Conservation (phyloP, 2,113 vertebrate genomes). For the Eurypyga helias region DNA sequence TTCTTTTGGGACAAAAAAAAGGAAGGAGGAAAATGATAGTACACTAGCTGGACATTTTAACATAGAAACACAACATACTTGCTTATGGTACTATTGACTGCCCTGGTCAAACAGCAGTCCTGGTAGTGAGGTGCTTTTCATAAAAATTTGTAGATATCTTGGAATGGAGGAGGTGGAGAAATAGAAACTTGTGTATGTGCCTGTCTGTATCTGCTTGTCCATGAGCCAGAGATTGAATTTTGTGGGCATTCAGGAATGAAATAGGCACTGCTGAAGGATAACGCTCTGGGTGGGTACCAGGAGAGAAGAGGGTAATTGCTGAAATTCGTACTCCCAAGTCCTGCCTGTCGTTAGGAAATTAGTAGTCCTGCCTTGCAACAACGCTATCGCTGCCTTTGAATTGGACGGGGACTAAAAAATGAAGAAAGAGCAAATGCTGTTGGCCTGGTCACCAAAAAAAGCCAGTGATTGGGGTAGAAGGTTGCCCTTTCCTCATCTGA, state of each 20-base stretch:
- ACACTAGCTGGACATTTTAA: neutral
- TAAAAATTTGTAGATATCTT: neutral
- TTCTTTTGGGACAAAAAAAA: neutral
- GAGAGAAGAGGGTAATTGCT: neutral
- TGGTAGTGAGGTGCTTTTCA: neutral
- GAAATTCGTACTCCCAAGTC: neutral
- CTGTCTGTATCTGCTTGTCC: neutral
- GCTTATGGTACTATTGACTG: rapidly evolving
- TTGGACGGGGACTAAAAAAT: neutral
- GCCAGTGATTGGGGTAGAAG: neutral
- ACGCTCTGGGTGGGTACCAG: neutral
- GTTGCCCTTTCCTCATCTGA: rapidly evolving
- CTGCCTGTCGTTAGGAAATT: neutral
- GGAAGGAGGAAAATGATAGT: neutral
- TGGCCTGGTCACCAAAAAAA: neutral
- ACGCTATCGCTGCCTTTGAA: rapidly evolving
- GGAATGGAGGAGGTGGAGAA: neutral
- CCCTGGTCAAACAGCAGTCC: neutral
- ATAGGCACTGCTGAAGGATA: neutral
- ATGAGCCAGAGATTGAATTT: neutral
- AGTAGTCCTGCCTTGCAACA: neutral
- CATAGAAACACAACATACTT: neutral
- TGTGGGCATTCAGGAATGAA: neutral
- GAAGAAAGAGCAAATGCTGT: neutral
- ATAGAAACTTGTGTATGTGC: neutral